Base-by-base conservation (phyloP, 1,140 invertebrate genomes). In the Drosophila rhopaloa region DNA sequence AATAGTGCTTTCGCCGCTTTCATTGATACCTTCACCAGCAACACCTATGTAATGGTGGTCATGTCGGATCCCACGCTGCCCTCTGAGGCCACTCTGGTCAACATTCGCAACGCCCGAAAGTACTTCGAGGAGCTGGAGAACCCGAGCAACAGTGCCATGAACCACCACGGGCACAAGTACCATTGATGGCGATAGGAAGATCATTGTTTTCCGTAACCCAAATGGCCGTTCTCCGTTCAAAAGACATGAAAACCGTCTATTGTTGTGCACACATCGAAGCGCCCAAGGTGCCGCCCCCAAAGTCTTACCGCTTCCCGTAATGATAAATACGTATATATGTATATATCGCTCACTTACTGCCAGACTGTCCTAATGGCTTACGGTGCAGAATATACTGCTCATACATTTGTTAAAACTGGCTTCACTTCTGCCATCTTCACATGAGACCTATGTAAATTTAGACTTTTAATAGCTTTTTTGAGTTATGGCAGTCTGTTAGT, bases 21-120 rank as follows among this genome's bases (percentile, higher is more conserved):
- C 93, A 99, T 99, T 81, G 99, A 99, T 92, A 96, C 97, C 44
- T 99, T 99, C 92, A 99, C 99, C 7, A 97, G 97, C 63, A 99
- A 99, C 93, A 99, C 99, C 4, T 99, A 99, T 92, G 97, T 99
- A 0, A 99, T 99, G 98, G 98, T 99, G 2, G 96, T 99, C 66
- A 98, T 98, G 95, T 99, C 98, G 0, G 98, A 99, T 94, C 96
- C 98, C 19, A 96, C 95, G 50, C 98, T 99, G 88, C 97, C 98
- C 2, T 99, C 98, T 19, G 98, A 98, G 76, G 98, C 98, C 1
- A 99, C 98, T 0, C 93, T 99, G 14, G 97, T 99, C 60, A 99
- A 99, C 93, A 99, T 99, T 68, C 95, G 97, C 61, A 99, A 99
- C 94, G 99, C 98, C 2, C 94, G 98, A 66, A 99, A 99, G 93